Evolutionary conservation across 2,888 invertebrate species (phyloP).

Genomic region (Helicoverpa assulta): DNA sequence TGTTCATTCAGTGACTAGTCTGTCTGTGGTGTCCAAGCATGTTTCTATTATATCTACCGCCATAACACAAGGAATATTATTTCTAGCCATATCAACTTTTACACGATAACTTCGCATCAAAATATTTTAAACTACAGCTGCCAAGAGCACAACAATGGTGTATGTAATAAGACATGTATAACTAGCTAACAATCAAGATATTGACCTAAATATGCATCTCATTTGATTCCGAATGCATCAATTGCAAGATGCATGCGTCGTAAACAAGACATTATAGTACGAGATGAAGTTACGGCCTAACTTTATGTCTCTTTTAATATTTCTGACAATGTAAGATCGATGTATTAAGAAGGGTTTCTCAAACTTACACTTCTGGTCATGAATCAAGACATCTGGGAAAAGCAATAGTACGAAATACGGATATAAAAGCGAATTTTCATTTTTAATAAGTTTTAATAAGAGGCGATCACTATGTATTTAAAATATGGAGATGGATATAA

Average conservation of each 20-base stretch:
- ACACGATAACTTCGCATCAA: too few species aligned
- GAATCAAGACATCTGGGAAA: not conserved
- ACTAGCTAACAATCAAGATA: constrained; percentile 39
- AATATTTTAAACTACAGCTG: too few species aligned
- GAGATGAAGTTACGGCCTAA: constrained; percentile 25
- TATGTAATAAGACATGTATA: not conserved
- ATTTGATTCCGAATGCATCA: constrained; percentile 37
- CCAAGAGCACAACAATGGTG: not conserved
- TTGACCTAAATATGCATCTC: constrained; percentile 48
- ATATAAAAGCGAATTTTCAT: too few species aligned
- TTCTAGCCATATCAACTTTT: too few species aligned
- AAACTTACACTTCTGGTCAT: not conserved
- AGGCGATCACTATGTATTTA: too few species aligned
- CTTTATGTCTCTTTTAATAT: constrained; percentile 40
- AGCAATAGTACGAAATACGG: not conserved
- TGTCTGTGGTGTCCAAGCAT: too few species aligned
- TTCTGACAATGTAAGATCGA: constrained; percentile 45
- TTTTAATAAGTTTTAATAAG: too few species aligned
- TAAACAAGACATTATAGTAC: constrained; percentile 49
- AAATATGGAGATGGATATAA: too few species aligned
- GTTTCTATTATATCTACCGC: too few species aligned
- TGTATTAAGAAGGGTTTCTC: constrained; percentile 15
- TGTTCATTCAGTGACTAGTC: too few species aligned
- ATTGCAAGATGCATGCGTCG: constrained; percentile 34
- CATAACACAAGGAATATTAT: too few species aligned